Base-by-base conservation (phyloP, 1,140 invertebrate species). In the Pararge aegeria region DNA sequence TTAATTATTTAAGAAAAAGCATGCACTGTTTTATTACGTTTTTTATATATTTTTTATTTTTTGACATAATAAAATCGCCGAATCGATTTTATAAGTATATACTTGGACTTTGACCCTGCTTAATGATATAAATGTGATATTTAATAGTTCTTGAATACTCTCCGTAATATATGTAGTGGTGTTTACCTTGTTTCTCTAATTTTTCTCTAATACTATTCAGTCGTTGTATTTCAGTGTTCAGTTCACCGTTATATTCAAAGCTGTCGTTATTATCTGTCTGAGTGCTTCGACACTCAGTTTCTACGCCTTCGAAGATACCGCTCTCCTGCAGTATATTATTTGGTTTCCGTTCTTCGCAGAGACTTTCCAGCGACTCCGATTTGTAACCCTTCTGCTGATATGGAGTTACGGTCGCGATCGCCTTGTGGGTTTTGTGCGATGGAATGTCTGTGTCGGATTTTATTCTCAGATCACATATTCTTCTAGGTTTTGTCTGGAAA, bases 261-360 rank as follows among this genome's bases (percentile, higher is more conserved):
- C 75, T 87, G 51, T 91, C 90, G 64, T 84, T 90, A 15, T 82
- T 75, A 44, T 93, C 91, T 24, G 92, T 91, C 69, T 93, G 91
- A 18, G 92, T 92, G 44, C 82, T 71, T 68, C 80, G 89, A 12
- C 77, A 83, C 50, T 87, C 89, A 58, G 87, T 86, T 69, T 91
- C 90, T 18, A 84, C 79, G 12, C 79, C 89, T 68, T 94, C 93
- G 68, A 94, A 94, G 56, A 94, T 93, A 20, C 93, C 93, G 66
- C 93, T 93, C 66, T 94, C 93, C 75, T 93, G 93, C 16, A 94
- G 75, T 55, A 87, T 61, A 49, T 78, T 88, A 64, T 64, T 83
- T 46, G 84, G 80, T 75, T 90, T 87, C 55, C 78, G 72, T 49
- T 84, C 85, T 46, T 89, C 83, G 55, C 82, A 80, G 42, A 83